A percentile compares a stretch with the other conserved stretches of the same genome.
These are phyloP conservation scores for Chiridota heheva DNA, from an alignment of 35 echinoderm and acorn worm species.

Conservation along the genomic window DNA sequence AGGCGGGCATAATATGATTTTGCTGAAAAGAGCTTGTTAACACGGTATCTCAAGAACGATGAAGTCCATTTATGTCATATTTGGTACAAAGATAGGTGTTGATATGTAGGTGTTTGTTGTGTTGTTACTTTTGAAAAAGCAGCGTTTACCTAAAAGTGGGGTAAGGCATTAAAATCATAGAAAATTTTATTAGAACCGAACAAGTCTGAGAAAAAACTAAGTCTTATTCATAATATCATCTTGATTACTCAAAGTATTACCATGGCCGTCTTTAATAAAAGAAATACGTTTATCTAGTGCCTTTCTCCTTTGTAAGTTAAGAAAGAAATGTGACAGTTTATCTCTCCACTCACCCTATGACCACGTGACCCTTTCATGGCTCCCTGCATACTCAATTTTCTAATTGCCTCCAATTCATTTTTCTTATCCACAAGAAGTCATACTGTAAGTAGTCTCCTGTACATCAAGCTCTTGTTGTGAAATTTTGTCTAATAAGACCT, in stretches of 20 bases:
- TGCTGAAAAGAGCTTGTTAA: no score
- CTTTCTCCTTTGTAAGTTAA: not conserved
- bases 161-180: no score
- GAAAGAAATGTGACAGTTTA: not conserved
- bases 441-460: no score
- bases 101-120: no score
- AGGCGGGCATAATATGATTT: no score
- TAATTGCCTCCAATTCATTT: not conserved
- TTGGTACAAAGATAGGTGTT: no score
- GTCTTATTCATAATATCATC: not conserved
- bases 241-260: slow-evolving; percentile 1
- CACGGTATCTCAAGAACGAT: no score
- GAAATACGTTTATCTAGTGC: not conserved
- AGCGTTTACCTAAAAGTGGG: no score
- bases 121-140: no score
- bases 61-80: no score
- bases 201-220: not conserved
- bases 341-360: not conserved
- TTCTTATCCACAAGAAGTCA: no score
- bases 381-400: not conserved
- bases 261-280: not conserved
- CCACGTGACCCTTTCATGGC: no score
- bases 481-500: not conserved
- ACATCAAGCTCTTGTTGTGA: not conserved
- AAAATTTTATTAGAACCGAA: not conserved